These are phyloP conservation scores for Steromphala cineraria DNA, from an alignment of 2,888 invertebrate genomes.

Conservation along the genomic window DNA sequence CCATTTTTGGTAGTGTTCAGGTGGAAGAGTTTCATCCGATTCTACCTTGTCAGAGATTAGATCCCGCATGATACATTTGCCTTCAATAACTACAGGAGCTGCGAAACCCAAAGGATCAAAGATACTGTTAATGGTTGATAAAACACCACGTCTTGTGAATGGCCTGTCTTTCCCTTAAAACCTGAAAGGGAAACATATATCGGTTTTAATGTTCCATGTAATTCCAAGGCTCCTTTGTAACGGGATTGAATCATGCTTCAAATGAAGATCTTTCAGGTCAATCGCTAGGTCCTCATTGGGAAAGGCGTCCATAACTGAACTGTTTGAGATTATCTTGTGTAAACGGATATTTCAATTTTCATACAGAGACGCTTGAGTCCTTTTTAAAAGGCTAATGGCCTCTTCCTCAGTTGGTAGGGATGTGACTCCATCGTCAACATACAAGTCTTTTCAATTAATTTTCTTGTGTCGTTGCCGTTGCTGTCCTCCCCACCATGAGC, in stretches of 20 bases:
- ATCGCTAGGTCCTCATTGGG: constrained; percentile 22
- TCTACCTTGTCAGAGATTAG: not conserved
- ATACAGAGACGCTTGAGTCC: constrained; percentile 32
- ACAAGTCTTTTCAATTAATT: constrained; percentile 41
- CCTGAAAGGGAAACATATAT: not conserved
- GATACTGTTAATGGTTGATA: constrained; percentile 25
- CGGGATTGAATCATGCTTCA: constrained; percentile 23
- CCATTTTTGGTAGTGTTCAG: not conserved
- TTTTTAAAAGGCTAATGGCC: constrained; percentile 34
- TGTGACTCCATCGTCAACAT: constrained; percentile 45
- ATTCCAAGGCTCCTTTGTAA: constrained; percentile 26
- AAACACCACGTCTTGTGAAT: constrained; percentile 5
- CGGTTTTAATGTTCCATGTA: constrained; percentile 1
- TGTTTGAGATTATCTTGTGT: constrained; percentile 45
- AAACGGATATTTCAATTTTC: constrained; percentile 30
- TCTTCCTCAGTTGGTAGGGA: constrained; percentile 29
- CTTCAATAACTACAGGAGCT: constrained; percentile 10
- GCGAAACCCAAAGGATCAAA: constrained; percentile 27
- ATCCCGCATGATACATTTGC: constrained; percentile 12
- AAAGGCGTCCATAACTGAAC: constrained; percentile 24
- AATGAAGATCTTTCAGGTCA: constrained; percentile 9
- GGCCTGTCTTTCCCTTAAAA: not conserved
- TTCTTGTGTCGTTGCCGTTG: constrained; percentile 15
- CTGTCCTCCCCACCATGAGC: no score
- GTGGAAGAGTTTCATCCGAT: constrained; percentile 1